Evolutionary conservation across 1,140 invertebrate species (phyloP).

Genomic region (Himalopsyche phryganea): DNA sequence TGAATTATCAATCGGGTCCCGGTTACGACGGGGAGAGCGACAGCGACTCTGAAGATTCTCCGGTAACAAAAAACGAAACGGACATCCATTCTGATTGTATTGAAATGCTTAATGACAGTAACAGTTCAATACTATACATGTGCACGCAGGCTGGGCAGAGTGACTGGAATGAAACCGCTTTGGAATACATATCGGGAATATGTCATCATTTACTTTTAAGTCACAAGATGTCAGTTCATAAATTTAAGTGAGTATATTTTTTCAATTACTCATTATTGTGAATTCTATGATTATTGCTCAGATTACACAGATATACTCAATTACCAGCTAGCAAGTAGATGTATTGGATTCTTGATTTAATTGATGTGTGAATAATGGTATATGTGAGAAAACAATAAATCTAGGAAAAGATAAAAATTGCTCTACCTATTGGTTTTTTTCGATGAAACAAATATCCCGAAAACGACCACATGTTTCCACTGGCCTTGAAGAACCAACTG

Average conservation of each 20-base stretch:
- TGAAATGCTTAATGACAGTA: slow-evolving; percentile 63
- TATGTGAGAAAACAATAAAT: no score
- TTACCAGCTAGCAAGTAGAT: no score
- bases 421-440: no score
- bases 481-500: no score
- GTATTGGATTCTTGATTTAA: no score
- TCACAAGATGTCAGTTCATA: slow-evolving; percentile 71
- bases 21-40: slow-evolving; percentile 52
- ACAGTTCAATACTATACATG: slow-evolving; percentile 55
- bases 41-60: slow-evolving; percentile 49
- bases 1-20: slow-evolving; percentile 40
- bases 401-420: no score
- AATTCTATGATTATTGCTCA: not conserved
- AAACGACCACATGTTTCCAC: no score
- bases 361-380: no score
- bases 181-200: slow-evolving; percentile 68
- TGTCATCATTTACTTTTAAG: slow-evolving; percentile 76
- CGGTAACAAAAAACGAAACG: slow-evolving; percentile 43
- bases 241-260: slow-evolving; percentile 56
- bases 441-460: no score
- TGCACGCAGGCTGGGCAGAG: slow-evolving; percentile 60
- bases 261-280: not conserved
- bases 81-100: slow-evolving; percentile 43
- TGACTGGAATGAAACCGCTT: slow-evolving; percentile 55
- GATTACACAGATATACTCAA: no score